Evolutionary conservation across 2,888 invertebrate species (phyloP).

Genomic region (Clistopyga incitator): DNA sequence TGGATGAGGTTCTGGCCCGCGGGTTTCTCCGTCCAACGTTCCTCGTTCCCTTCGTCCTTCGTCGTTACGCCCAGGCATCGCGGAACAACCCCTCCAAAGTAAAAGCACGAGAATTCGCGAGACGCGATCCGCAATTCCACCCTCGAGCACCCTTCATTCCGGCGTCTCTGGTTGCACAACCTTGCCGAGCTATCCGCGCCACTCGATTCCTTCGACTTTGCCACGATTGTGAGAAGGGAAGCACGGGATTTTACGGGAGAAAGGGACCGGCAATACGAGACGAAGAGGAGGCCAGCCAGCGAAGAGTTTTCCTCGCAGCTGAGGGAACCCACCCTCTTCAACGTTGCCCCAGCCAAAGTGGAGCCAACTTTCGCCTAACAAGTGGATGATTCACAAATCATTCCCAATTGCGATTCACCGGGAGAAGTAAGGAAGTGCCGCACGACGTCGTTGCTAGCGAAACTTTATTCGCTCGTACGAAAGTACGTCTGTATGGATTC

Average conservation of each 20-base stretch:
- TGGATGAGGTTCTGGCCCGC: slow-evolving; percentile 54
- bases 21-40: slow-evolving; percentile 49
- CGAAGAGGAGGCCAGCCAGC: slow-evolving; percentile 1
- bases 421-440: slow-evolving; percentile 26
- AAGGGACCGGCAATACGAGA: slow-evolving; percentile 14
- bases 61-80: slow-evolving; percentile 22
- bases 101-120: slow-evolving; percentile 36
- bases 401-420: slow-evolving; percentile 74
- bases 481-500: slow-evolving; percentile 39
- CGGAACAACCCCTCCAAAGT: slow-evolving; percentile 41
- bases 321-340: slow-evolving; percentile 53
- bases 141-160: slow-evolving; percentile 61
- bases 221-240: neutral
- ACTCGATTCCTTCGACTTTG: slow-evolving; percentile 13
- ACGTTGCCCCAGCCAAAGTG: slow-evolving; percentile 67
- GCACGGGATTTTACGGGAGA: neutral
- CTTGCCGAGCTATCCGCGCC: neutral
- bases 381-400: slow-evolving; percentile 83
- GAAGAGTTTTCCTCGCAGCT: slow-evolving; percentile 17
- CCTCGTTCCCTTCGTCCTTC: slow-evolving; percentile 25
- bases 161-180: neutral
- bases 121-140: slow-evolving; percentile 70
- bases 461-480: slow-evolving; percentile 64
- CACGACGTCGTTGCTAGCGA: slow-evolving; percentile 3
- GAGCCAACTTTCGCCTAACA: slow-evolving; percentile 80